Evolutionary conservation across 30 jellyfish, hydroid and myxozoan species (phyloP).

Genomic region (Hydractinia echinata): DNA sequence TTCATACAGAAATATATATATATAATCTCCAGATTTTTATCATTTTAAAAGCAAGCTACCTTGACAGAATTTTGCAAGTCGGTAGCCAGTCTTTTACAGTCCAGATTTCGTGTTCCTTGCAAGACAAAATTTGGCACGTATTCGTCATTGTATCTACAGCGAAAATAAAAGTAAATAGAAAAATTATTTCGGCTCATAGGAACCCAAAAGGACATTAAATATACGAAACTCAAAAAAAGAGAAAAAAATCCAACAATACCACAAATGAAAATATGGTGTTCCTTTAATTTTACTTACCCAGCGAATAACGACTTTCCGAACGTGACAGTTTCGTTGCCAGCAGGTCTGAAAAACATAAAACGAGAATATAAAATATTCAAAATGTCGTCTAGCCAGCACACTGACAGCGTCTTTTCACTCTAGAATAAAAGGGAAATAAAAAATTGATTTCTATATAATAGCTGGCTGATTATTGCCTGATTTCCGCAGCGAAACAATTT

Average conservation of each 20-base stretch:
- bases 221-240: too few species aligned
- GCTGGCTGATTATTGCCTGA: too few species aligned
- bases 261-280: too few species aligned
- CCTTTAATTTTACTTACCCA: constrained; percentile 48
- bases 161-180: background rate
- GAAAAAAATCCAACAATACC: too few species aligned
- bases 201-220: background rate
- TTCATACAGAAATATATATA: too few species aligned
- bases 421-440: too few species aligned
- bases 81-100: constrained; percentile 42
- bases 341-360: constrained; percentile 14
- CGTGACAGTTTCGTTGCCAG: constrained; percentile 40
- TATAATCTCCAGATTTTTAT: background rate
- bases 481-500: too few species aligned
- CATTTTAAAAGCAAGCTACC: constrained; percentile 22
- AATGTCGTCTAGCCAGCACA: too few species aligned
- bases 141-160: constrained; percentile 54
- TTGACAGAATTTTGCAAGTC: constrained; percentile 61
- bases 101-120: constrained; percentile 58
- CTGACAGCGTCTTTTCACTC: too few species aligned
- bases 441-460: too few species aligned
- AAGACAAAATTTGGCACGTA: constrained; percentile 60
- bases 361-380: too few species aligned
- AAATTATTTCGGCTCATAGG: background rate
- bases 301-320: constrained; percentile 85